Base-by-base conservation (phyloP, 2,797 vertebrate genomes). In the Uromys caudimaculatus region DNA sequence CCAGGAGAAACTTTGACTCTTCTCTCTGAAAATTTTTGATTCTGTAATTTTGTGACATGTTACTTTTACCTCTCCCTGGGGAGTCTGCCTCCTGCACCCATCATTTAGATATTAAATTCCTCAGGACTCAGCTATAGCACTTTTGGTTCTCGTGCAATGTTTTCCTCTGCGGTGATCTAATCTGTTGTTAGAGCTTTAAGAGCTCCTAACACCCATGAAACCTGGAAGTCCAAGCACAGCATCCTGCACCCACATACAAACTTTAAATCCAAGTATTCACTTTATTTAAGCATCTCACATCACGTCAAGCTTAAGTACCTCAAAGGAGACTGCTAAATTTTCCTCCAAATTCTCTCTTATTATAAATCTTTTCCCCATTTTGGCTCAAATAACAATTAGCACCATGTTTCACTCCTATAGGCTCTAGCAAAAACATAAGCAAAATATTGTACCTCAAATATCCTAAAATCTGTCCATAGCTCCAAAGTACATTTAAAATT, bases 401-500 rank as follows among this genome's bases (percentile, higher is more conserved):
- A 78, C 3, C 19, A 64, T 41, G 52, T 82, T 86, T 27, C 12
- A 95, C 0, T n/a, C 6, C 23, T 38, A 3, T 47, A 5, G 10
- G 8, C n/a, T 81, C 38, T 32, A 73, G 27, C 5, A 64, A 78
- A 78, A 35, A 41, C 17, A 62, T 73, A 84, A 87, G 1, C 38
- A 73, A 27, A 6, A 79, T 52, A 50, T 4, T 84, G 67, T 13
- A 44, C 19, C 32, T 90, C 38, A 6, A 84, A 69, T 12, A 84
- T 52, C 23, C 41, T 38, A 77, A 76, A 78, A 60, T 93, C 38
- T 88, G 5, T 54, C 14, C 52, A 75, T n/a, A 91, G 38, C 24
- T 85, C 6, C 50, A 69, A 91, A 78, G 12, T 47, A 76, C 16
- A 58, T n/a, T 91, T 77, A 83, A 94, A 91, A 79, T 83, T 38